These are phyloP conservation scores for Allobates femoralis DNA, from an alignment of 2,797 vertebrate species.

Conservation along the genomic window DNA sequence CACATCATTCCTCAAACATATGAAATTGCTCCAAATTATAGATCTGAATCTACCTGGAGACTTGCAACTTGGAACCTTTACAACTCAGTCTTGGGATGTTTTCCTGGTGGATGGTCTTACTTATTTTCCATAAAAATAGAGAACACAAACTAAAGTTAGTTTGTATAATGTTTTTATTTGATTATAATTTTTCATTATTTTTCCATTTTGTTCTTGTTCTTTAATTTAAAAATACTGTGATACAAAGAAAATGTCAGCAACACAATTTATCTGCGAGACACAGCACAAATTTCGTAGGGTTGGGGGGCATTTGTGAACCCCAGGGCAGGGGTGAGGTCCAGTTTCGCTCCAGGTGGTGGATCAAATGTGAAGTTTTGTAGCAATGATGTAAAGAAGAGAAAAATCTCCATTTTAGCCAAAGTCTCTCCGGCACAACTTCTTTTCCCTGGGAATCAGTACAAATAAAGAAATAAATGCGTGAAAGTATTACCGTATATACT, in stretches of 20 bases:
- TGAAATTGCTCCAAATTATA: too few species aligned
- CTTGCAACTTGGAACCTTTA: too few species aligned
- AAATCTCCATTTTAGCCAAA: slow-evolving; percentile 22
- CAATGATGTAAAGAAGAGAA: not conserved
- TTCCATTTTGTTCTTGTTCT: too few species aligned
- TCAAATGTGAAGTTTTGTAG: slow-evolving; percentile 12
- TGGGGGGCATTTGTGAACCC: not conserved
- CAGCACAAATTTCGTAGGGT: not conserved
- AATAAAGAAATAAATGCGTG: not conserved
- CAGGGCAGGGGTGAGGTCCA: not conserved
- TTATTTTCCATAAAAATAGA: not conserved
- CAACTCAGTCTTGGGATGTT: not conserved
- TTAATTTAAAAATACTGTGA: too few species aligned
- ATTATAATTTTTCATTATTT: not conserved
- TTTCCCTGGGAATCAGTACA: not conserved
- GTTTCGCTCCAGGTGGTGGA: not conserved
- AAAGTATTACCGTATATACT: too few species aligned
- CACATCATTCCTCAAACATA: too few species aligned
- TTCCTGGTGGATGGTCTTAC: not conserved
- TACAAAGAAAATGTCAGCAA: too few species aligned
- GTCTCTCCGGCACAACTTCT: not conserved
- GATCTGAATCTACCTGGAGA: too few species aligned
- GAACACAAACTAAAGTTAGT: not conserved
- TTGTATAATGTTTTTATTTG: not conserved
- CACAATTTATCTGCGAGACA: not conserved